Percentiles rank a stretch among this genome's conserved stretches.
phyloP scores from a whole-genome alignment of 1,140 invertebrate genomes.

The Brachionus sp. region DNA sequence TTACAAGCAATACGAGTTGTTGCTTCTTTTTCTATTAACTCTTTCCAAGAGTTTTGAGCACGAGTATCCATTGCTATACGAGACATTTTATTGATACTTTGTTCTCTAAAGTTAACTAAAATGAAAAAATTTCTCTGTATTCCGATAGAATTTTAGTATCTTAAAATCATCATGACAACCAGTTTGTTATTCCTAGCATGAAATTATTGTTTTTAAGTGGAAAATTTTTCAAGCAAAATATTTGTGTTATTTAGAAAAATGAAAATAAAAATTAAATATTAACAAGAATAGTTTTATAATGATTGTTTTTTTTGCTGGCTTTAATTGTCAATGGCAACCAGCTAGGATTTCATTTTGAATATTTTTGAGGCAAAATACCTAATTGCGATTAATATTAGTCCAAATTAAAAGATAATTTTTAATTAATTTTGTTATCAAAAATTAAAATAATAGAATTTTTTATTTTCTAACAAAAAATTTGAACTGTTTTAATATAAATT shows the following conservation, averaged over 20 bases:
- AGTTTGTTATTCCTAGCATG: slow-evolving; percentile 22
- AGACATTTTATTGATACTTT: neutral
- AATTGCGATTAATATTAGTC: neutral
- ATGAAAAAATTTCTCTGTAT: neutral
- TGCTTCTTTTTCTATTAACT: slow-evolving; percentile 46
- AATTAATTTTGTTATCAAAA: neutral
- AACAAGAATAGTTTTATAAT: slow-evolving; percentile 37
- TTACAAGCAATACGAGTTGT: slow-evolving; percentile 33
- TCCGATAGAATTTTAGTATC: slow-evolving; percentile 5
- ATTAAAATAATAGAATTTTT: neutral
- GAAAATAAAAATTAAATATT: slow-evolving; percentile 16
- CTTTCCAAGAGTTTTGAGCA: slow-evolving; percentile 46
- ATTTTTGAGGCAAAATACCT: neutral
- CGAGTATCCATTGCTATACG: slow-evolving; percentile 44
- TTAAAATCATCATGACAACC: slow-evolving; percentile 28
- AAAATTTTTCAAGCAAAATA: slow-evolving; percentile 21
- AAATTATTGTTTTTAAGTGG: slow-evolving; percentile 20
- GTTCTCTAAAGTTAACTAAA: neutral
- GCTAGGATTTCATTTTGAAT: neutral
- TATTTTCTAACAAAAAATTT: neutral
- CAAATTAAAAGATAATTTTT: neutral
- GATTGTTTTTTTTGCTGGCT: slow-evolving; percentile 3
- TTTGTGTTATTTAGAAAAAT: slow-evolving; percentile 20
- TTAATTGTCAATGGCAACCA: slow-evolving; percentile 29
- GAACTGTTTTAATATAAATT: neutral